These are phyloP conservation scores for Sesamia nonagrioides DNA, from an alignment of 1,140 invertebrate genomes.

Conservation along the genomic window DNA sequence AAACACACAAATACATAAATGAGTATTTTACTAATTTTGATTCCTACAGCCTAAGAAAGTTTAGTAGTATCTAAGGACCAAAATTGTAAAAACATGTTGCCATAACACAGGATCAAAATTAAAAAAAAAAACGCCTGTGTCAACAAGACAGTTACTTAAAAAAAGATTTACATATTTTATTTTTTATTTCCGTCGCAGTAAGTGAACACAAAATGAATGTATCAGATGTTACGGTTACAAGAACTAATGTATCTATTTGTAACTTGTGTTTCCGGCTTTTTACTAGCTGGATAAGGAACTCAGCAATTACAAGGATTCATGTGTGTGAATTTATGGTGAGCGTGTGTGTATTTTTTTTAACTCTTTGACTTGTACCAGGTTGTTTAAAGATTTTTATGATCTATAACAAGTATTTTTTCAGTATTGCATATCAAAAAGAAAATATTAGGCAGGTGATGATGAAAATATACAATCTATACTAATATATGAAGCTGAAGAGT, in stretches of 20 bases:
- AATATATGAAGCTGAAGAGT: no score
- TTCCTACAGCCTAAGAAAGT: no score
- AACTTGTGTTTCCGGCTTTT: slow-evolving; percentile 77
- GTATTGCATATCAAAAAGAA: no score
- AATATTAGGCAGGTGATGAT: no score
- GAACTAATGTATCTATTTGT: slow-evolving; percentile 82
- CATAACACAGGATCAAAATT: not conserved
- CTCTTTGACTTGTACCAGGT: no score
- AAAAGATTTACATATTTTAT: slow-evolving; percentile 33
- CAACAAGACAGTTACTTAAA: not conserved
- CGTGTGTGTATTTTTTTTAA: no score
- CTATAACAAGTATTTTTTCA: no score
- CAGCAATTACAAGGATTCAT: slow-evolving; percentile 58
- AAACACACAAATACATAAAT: no score
- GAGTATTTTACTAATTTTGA: no score
- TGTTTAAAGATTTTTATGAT: no score
- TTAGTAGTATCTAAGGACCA: not conserved
- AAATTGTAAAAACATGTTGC: not conserved
- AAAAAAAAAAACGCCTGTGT: not conserved
- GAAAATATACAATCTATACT: no score
- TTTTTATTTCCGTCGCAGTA: slow-evolving; percentile 51
- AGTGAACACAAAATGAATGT: slow-evolving; percentile 65
- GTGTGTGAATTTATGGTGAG: no score
- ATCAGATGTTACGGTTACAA: slow-evolving; percentile 74
- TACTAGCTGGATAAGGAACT: slow-evolving; percentile 44